phyloP scores from a whole-genome alignment of 2,113 vertebrate genomes.

The Elephantulus edwardii region DNA sequence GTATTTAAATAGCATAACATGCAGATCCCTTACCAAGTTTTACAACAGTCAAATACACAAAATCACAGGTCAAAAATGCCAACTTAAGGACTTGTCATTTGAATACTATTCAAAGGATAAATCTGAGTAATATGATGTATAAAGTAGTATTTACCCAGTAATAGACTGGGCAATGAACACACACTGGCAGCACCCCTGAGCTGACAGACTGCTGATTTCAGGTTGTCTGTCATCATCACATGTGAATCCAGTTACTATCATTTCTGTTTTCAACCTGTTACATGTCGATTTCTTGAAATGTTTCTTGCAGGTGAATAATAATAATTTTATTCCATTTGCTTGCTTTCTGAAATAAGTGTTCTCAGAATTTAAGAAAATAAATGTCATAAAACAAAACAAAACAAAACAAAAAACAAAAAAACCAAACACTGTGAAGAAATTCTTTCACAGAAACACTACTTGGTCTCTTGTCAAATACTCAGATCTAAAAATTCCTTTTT shows the following conservation, averaged over 20 bases:
- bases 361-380: slow-evolving; percentile 30
- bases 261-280: neutral
- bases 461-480: neutral
- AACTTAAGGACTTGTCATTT: neutral
- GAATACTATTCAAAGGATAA: neutral
- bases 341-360: neutral
- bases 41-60: neutral
- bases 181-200: neutral
- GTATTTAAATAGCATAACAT: slow-evolving; percentile 6
- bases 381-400: too few species aligned
- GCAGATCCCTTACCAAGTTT: neutral
- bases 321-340: neutral
- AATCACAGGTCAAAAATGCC: neutral
- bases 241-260: neutral
- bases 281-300: neutral
- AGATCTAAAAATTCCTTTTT: neutral
- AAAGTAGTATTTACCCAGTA: neutral
- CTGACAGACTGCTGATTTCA: neutral
- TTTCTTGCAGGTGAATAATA: neutral
- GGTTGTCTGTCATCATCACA: neutral
- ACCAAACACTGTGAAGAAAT: neutral
- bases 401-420: too few species aligned
- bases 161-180: neutral
- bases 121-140: neutral
- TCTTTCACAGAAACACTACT: neutral